Evolutionary conservation across 2,888 invertebrate genomes (phyloP), one percentile per base, ranked within the genome.

Genomic region (Drosophila suboccidentalis): DNA sequence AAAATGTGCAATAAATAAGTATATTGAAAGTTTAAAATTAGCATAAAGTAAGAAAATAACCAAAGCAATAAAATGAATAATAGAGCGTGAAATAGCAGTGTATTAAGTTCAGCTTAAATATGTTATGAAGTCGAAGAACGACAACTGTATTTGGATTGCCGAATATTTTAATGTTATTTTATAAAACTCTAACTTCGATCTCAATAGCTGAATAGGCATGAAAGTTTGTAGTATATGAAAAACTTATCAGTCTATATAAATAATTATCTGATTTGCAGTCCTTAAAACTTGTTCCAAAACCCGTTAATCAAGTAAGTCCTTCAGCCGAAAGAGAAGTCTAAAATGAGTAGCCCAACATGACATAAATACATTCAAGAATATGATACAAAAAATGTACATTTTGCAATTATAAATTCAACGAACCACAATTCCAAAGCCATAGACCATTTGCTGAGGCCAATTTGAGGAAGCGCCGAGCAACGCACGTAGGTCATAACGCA

Each of bases 401-500:
- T 62, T 59, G 55, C 71, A 49, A 76, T 76, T 55, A 53, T 51
- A 51, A 67, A 61, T 58, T 77, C 78, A 72, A 67, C 63, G 78
- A 77, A 75, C 64, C 49, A 50, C 60, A 66, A 62, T 39, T 53
- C n/a, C 59, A 63, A 63, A 75, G 50, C 29, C 53, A 51, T 29
- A 47, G 46, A 54, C 19, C 15, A 47, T 19, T 34, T 54, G 29
- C 22, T 51, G 43, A 41, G 46, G 22, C 60, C 22, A 38, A 32
- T 81, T 58, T 73, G 64, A 76, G 82, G 83, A 84, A 74, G 70
- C 67, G 64, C 44, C 46, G 49, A 43, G 44, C 61, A 63, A 65
- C 70, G 70, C 83, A 83, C 83, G 87, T 83, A 87, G 87, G 79
- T 84, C 85, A 87, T 55, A 76, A 81, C 66, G 62, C 60, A 76